phyloP scores from a whole-genome alignment of 2,113 vertebrate species.

The Pongo abelii region DNA sequence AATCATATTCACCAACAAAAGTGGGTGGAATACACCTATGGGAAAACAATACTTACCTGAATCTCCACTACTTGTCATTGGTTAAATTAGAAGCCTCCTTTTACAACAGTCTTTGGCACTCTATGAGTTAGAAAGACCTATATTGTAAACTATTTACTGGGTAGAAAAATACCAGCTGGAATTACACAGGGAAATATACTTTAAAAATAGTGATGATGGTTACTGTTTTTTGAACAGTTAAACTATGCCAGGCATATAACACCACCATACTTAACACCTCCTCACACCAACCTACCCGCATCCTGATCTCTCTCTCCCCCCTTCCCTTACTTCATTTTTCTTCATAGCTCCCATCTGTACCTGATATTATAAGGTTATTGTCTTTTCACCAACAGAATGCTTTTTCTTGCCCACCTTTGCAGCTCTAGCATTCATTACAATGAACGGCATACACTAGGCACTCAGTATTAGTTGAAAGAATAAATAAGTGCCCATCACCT shows the following conservation, averaged over 20 bases:
- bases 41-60: not conserved
- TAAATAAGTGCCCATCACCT: not conserved
- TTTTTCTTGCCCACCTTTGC: not conserved
- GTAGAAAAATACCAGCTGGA: not conserved
- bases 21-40: not conserved
- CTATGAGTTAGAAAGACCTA: not conserved
- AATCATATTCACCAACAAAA: not conserved
- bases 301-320: not conserved
- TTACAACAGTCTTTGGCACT: not conserved
- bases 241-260: not conserved
- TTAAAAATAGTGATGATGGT: not conserved
- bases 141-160: not conserved
- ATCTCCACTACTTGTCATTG: not conserved
- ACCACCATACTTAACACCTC: not conserved
- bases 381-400: not conserved
- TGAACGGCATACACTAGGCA: not conserved
- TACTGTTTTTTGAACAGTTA: not conserved
- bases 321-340: not conserved
- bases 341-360: not conserved
- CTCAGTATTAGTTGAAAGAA: not conserved
- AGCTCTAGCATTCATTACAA: not conserved
- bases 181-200: not conserved
- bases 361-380: not conserved
- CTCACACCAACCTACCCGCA: not conserved
- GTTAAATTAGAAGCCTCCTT: conserved; percentile 21